phyloP scores from a whole-genome alignment of 2,797 vertebrate species.

The Falco peregrinus region DNA sequence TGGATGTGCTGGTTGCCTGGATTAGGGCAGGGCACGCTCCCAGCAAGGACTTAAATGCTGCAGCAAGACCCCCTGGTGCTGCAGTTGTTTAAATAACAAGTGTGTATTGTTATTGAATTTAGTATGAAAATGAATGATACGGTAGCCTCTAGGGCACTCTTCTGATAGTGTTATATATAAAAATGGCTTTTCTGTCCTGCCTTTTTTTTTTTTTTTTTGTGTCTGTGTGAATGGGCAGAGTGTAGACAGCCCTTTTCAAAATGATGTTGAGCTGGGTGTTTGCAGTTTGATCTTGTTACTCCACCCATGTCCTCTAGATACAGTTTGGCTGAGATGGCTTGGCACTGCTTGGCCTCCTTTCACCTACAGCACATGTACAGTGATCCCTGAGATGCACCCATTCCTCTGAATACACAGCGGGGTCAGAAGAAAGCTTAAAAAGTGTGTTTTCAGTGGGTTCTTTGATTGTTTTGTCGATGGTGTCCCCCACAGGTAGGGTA shows the following conservation, averaged over 20 bases:
- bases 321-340: not conserved
- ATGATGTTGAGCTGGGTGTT: not conserved
- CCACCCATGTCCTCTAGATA: not conserved
- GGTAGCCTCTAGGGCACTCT: not conserved
- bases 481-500: not conserved
- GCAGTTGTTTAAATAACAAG: not conserved
- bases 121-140: not conserved
- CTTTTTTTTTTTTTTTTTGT: not conserved
- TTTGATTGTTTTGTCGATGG: not conserved
- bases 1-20: not conserved
- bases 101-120: constrained; percentile 12
- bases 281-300: not conserved
- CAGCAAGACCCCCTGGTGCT: not conserved
- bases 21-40: not conserved
- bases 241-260: not conserved
- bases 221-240: not conserved
- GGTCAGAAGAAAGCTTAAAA: not conserved
- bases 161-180: not conserved
- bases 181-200: not conserved
- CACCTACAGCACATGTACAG: fast-evolving
- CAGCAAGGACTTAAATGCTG: not conserved
- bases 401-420: not conserved
- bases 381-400: fast-evolving
- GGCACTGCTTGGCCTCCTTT: not conserved
- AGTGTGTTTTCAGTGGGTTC: not conserved